Evolutionary conservation across 2,888 invertebrate species (phyloP).

Genomic region (Drosophila ustulata): DNA sequence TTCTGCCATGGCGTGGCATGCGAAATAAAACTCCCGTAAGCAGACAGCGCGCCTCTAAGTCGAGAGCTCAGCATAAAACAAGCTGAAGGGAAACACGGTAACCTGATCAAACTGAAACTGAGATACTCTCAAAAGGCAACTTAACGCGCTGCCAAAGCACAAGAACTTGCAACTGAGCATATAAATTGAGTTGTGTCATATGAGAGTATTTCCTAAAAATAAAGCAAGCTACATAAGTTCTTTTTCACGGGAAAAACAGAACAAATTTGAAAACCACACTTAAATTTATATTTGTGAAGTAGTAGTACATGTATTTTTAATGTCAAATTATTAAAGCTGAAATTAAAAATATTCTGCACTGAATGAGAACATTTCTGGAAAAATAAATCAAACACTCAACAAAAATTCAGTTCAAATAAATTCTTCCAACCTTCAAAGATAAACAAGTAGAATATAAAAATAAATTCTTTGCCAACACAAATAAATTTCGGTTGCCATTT

Average conservation of each 20-base stretch:
- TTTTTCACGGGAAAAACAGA: not conserved
- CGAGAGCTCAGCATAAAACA: slow-evolving; percentile 38
- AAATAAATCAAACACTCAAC: too few relatives aligned
- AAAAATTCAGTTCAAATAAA: too few relatives aligned
- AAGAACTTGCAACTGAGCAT: not conserved
- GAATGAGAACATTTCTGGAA: too few relatives aligned
- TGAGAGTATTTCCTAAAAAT: not conserved
- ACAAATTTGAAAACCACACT: too few relatives aligned
- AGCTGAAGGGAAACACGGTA: slow-evolving; percentile 22
- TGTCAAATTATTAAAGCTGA: too few relatives aligned
- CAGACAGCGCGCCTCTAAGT: slow-evolving; percentile 70
- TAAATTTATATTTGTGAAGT: too few relatives aligned
- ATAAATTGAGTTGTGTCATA: not conserved
- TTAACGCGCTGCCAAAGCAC: not conserved
- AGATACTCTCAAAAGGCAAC: slow-evolving; percentile 21
- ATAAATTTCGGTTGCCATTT: too few relatives aligned
- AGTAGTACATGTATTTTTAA: too few relatives aligned
- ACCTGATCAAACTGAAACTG: slow-evolving; percentile 19
- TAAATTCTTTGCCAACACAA: too few relatives aligned
- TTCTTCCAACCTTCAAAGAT: too few relatives aligned
- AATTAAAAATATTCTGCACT: too few relatives aligned
- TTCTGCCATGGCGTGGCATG: slow-evolving; percentile 72
- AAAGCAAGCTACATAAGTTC: not conserved
- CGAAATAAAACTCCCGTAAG: slow-evolving; percentile 77
- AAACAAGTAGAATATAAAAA: too few relatives aligned